These are phyloP conservation scores for Abrostola triplasia DNA, from an alignment of 2,888 invertebrate species.

Conservation along the genomic window DNA sequence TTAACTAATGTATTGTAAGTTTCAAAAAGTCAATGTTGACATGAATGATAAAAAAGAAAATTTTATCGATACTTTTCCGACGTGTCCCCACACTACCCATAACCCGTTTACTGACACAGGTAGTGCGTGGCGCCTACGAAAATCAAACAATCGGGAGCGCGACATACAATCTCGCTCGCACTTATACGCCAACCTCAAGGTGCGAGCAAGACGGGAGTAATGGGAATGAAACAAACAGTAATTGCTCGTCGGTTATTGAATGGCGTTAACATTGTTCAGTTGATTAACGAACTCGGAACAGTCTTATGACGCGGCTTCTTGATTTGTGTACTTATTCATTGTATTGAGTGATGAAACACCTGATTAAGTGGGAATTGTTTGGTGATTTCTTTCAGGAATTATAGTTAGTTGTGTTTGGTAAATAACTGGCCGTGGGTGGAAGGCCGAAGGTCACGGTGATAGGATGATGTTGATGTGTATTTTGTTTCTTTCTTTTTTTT, in stretches of 20 bases:
- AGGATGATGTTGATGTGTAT: too few relatives aligned
- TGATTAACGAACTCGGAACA: slow-evolving; percentile 11
- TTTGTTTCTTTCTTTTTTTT: too few relatives aligned
- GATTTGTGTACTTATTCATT: neutral
- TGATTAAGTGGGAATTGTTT: neutral
- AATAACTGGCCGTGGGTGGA: neutral
- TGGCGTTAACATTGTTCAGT: slow-evolving; percentile 43
- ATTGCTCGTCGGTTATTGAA: slow-evolving; percentile 52
- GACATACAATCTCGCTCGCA: slow-evolving; percentile 34
- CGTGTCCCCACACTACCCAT: slow-evolving; percentile 50
- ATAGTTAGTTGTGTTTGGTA: neutral
- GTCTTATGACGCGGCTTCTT: slow-evolving; percentile 1
- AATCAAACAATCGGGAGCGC: slow-evolving; percentile 74
- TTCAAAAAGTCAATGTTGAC: neutral
- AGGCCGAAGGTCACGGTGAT: too few relatives aligned
- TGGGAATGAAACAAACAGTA: slow-evolving; percentile 48
- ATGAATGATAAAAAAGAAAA: neutral
- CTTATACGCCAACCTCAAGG: slow-evolving; percentile 10
- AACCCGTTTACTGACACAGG: slow-evolving; percentile 69
- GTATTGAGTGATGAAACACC: neutral
- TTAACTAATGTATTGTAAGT: neutral
- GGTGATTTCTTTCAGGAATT: neutral
- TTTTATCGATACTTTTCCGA: slow-evolving; percentile 18
- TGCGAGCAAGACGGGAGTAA: slow-evolving; percentile 9
- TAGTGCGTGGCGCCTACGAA: slow-evolving; percentile 67